Evolutionary conservation across 2,888 invertebrate species (phyloP).

Genomic region (Tipula vernalis): DNA sequence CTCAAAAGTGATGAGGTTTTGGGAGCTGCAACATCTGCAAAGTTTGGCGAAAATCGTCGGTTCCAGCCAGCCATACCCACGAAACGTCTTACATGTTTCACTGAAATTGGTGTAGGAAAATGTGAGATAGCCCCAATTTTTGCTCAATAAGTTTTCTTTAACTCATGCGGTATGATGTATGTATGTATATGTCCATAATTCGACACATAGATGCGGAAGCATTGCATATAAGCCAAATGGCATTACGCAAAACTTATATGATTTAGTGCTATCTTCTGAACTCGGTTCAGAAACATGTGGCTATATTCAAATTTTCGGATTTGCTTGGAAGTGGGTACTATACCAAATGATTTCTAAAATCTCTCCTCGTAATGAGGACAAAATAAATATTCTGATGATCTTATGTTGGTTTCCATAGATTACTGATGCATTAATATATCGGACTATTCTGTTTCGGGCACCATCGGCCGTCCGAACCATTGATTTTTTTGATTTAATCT

Average conservation of each 20-base stretch:
- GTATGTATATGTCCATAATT: neutral
- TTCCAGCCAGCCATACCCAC: too few relatives aligned
- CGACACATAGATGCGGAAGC: neutral
- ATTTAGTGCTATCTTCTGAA: slow-evolving; percentile 12
- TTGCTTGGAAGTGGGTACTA: neutral
- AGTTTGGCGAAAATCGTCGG: too few relatives aligned
- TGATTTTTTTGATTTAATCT: neutral
- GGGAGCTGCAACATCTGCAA: too few relatives aligned
- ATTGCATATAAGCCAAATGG: neutral
- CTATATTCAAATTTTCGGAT: neutral
- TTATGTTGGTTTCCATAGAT: neutral
- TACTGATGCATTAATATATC: neutral
- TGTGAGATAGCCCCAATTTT: slow-evolving; percentile 16
- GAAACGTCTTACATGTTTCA: too few relatives aligned
- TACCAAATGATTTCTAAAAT: neutral
- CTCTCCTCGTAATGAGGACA: too few relatives aligned
- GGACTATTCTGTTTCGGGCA: neutral
- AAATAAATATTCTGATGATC: neutral
- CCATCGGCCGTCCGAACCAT: neutral
- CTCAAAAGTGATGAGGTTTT: too few relatives aligned
- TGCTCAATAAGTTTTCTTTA: slow-evolving; percentile 16
- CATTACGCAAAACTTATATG: neutral
- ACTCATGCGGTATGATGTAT: neutral
- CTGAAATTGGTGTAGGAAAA: neutral
- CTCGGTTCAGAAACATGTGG: neutral